Percentiles rank a stretch among this genome's conserved stretches.
Conservation (phyloP, 92 coral and sea anemone genomes). For the Porites divaricata region DNA sequence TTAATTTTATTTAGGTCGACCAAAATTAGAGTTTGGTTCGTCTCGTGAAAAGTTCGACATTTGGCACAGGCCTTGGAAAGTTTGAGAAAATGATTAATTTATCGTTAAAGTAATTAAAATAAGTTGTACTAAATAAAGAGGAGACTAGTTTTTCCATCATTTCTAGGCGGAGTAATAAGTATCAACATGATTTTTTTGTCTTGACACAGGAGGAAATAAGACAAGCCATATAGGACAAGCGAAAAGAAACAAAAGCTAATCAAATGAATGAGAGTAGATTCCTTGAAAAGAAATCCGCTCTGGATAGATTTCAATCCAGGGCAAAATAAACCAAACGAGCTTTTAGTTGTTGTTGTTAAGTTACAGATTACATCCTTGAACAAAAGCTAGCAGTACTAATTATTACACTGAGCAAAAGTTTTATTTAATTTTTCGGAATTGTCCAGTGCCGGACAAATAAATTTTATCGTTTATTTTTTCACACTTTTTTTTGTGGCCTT, state of each 20-base stretch:
- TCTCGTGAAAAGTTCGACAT: too few species aligned
- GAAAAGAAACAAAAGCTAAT: slow-evolving; percentile 64
- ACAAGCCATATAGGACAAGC: slow-evolving; percentile 59
- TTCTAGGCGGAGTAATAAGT: too few species aligned
- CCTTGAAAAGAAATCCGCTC: slow-evolving; percentile 39
- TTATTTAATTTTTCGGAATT: neutral
- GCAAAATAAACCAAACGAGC: slow-evolving; percentile 14
- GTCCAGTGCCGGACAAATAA: slow-evolving; percentile 4
- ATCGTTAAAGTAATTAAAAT: too few species aligned
- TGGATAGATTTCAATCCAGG: slow-evolving; percentile 83
- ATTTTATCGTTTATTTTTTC: neutral
- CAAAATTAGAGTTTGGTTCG: too few species aligned
- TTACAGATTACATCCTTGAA: neutral
- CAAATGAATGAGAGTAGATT: slow-evolving; percentile 57
- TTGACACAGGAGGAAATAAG: slow-evolving; percentile 68
- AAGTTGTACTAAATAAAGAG: too few species aligned
- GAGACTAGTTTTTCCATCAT: too few species aligned
- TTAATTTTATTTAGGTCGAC: too few species aligned
- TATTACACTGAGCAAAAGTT: neutral
- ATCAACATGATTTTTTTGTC: neutral
- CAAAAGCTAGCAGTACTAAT: too few species aligned
- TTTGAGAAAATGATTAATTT: too few species aligned
- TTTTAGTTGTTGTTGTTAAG: neutral
- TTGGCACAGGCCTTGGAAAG: too few species aligned
- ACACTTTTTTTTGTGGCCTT: too few species aligned